Evolutionary conservation across 2,113 vertebrate genomes (phyloP).

Genomic region (Turnix velox): DNA sequence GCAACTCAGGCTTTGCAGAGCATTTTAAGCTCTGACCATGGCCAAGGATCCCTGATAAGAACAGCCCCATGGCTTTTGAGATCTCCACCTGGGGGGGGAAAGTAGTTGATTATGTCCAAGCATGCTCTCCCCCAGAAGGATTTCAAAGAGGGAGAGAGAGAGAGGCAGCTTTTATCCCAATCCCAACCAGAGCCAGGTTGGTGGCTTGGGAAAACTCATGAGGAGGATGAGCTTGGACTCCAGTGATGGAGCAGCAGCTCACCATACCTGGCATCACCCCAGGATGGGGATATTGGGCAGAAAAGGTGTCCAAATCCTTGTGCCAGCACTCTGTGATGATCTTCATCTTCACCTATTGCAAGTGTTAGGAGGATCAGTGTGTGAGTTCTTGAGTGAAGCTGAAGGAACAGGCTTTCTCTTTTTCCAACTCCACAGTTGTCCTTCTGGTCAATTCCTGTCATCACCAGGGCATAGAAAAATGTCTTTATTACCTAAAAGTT

Average conservation of each 20-base stretch:
- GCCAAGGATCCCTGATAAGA: too few species aligned
- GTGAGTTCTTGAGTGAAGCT: not conserved
- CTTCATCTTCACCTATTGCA: not conserved
- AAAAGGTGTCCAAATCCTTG: fast-evolving
- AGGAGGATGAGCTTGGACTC: too few species aligned
- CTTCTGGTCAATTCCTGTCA: not conserved
- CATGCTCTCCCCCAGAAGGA: too few species aligned
- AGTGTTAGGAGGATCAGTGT: not conserved
- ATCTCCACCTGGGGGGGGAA: too few species aligned
- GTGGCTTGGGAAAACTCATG: fast-evolving
- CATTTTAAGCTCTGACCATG: too few species aligned
- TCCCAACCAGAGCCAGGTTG: fast-evolving
- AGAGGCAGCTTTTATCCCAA: not conserved
- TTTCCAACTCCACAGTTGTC: too few species aligned
- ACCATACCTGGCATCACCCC: not conserved
- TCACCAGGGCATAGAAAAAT: not conserved
- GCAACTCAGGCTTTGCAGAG: too few species aligned
- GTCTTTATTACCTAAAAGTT: not conserved
- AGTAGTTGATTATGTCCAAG: too few species aligned
- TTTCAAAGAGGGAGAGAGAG: too few species aligned
- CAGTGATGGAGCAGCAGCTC: fast-evolving
- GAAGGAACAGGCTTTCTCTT: not conserved
- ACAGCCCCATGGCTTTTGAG: too few species aligned
- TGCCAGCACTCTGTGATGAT: not conserved
- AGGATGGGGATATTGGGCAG: not conserved